A percentile compares a stretch with the other conserved stretches of the same genome.
Conservation (phyloP, 2,113 vertebrate species). For the Scomber japonicus region DNA sequence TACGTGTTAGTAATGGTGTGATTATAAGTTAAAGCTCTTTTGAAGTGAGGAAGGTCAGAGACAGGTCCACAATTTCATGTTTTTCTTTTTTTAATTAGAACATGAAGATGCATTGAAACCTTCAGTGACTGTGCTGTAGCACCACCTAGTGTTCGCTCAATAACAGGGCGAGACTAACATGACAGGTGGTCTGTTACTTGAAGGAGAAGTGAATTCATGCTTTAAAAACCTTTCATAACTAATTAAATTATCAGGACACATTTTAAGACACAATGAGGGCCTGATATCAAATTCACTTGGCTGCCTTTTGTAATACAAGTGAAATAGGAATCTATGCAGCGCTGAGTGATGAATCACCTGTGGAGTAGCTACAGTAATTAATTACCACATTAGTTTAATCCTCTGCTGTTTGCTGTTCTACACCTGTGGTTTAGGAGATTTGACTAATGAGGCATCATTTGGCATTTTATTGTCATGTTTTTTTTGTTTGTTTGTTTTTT, state of each 20-base stretch:
- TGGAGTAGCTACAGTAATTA: background rate
- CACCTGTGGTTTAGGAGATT: background rate
- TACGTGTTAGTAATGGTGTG: background rate
- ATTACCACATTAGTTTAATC: conserved; percentile 22
- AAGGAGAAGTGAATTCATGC: background rate
- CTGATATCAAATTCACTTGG: background rate
- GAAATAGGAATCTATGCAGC: background rate
- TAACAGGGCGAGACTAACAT: background rate
- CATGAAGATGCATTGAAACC: background rate
- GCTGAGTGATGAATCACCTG: conserved; percentile 5
- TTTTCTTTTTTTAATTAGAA: background rate
- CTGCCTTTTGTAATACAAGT: background rate
- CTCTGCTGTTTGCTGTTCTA: conserved; percentile 9
- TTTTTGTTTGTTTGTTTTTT: background rate
- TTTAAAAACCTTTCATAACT: conserved; percentile 2
- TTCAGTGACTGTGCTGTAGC: conserved; percentile 25
- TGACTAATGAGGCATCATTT: background rate
- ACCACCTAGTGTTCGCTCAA: conserved; percentile 53
- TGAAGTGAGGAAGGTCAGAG: conserved; percentile 11
- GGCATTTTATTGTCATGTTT: background rate
- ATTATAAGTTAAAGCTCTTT: background rate
- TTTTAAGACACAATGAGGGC: background rate
- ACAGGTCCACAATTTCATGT: background rate
- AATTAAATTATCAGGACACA: background rate
- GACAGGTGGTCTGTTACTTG: background rate